Evolutionary conservation across 1,140 invertebrate genomes (phyloP).

Genomic region (Kradibia gibbosae): DNA sequence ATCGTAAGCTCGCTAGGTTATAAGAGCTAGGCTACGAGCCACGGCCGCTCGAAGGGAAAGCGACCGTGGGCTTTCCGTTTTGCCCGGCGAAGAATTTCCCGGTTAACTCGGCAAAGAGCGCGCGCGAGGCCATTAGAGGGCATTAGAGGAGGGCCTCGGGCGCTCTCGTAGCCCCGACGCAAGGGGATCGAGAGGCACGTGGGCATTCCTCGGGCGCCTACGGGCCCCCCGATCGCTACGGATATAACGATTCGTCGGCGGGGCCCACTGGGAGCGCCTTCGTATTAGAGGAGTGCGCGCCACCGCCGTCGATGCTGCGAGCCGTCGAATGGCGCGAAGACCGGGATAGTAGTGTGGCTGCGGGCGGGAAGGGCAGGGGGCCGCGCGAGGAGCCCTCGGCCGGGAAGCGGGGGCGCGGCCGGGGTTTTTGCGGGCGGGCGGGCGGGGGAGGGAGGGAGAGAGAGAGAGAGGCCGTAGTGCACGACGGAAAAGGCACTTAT

Average conservation of each 20-base stretch:
- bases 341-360: too few relatives aligned
- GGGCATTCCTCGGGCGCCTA: slow-evolving; percentile 7
- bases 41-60: too few relatives aligned
- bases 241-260: slow-evolving; percentile 55
- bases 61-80: too few relatives aligned
- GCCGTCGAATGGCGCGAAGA: too few relatives aligned
- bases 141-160: neutral
- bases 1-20: too few relatives aligned
- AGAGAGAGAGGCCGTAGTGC: neutral
- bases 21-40: too few relatives aligned
- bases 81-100: neutral
- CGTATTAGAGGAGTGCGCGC: slow-evolving; percentile 29
- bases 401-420: too few relatives aligned
- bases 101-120: neutral
- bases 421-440: neutral
- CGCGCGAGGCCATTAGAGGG: neutral
- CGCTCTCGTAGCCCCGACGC: too few relatives aligned
- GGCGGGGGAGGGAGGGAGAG: neutral
- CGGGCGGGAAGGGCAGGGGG: too few relatives aligned
- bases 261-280: slow-evolving; percentile 27
- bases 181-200: neutral
- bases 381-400: too few relatives aligned
- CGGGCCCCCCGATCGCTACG: slow-evolving; percentile 55
- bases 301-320: neutral
- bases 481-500: slow-evolving; percentile 40